Conservation (phyloP, 2,797 vertebrate genomes). For the Leptodactylus fallax region DNA sequence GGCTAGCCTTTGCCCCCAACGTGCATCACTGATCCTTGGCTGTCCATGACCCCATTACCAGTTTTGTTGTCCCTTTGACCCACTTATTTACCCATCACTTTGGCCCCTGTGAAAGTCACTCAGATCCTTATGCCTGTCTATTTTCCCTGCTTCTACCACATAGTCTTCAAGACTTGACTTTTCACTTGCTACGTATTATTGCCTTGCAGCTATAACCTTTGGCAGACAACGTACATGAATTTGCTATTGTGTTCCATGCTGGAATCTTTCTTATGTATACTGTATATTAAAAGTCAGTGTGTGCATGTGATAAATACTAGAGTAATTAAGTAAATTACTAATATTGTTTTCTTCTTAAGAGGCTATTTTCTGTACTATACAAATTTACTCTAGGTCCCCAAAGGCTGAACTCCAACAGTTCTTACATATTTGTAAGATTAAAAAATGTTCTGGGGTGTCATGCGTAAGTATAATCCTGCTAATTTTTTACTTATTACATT, state of each 20-base stretch:
- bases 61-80: too few species aligned
- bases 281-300: neutral
- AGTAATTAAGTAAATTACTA: constrained; percentile 26
- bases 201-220: too few species aligned
- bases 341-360: constrained; percentile 54
- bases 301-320: neutral
- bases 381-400: constrained; percentile 28
- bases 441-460: constrained; percentile 62
- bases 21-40: too few species aligned
- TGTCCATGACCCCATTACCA: too few species aligned
- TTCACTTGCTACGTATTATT: too few species aligned
- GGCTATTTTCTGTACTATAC: constrained; percentile 15
- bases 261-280: neutral
- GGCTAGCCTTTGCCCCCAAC: too few species aligned
- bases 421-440: constrained; percentile 68
- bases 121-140: too few species aligned
- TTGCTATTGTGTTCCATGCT: neutral
- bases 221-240: too few species aligned
- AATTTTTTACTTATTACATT: constrained; percentile 66
- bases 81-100: too few species aligned
- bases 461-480: constrained; percentile 65
- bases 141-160: too few species aligned
- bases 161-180: too few species aligned
- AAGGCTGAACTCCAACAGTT: constrained; percentile 12
- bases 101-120: too few species aligned